Evolutionary conservation across 2,888 invertebrate genomes (phyloP).

Genomic region (Cerastoderma edule): DNA sequence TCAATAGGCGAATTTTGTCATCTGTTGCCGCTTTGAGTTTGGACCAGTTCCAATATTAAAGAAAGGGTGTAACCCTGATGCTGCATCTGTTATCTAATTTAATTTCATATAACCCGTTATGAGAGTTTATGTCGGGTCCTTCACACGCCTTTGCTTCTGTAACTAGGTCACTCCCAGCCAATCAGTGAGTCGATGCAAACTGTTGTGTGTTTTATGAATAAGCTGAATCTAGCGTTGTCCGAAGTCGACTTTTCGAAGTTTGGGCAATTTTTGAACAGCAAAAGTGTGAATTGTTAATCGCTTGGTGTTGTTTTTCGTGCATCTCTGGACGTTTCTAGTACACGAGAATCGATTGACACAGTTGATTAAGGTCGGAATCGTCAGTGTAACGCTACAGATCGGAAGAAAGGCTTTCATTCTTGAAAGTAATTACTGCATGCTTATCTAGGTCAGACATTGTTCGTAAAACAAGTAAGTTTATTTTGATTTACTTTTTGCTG

Average conservation of each 20-base stretch:
- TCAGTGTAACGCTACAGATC: background rate
- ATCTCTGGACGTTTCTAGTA: background rate
- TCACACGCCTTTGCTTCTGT: no score
- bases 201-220: constrained; percentile 13
- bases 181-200: constrained; percentile 3
- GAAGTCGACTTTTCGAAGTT: constrained; percentile 61
- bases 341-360: constrained; percentile 7
- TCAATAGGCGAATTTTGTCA: no score
- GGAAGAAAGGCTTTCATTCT: background rate
- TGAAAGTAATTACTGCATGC: background rate
- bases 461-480: background rate
- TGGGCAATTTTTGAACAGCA: constrained; percentile 39
- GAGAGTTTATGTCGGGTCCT: no score
- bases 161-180: constrained; percentile 30
- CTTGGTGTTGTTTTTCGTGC: background rate
- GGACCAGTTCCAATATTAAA: no score
- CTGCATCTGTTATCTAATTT: no score
- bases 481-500: background rate
- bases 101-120: no score
- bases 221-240: constrained; percentile 47
- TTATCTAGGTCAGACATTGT: constrained; percentile 26
- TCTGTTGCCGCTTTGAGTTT: no score
- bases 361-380: background rate
- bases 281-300: background rate
- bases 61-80: no score